Conservation (phyloP, 1,140 invertebrate genomes). For the Hyposmocoma kahamanoa region DNA sequence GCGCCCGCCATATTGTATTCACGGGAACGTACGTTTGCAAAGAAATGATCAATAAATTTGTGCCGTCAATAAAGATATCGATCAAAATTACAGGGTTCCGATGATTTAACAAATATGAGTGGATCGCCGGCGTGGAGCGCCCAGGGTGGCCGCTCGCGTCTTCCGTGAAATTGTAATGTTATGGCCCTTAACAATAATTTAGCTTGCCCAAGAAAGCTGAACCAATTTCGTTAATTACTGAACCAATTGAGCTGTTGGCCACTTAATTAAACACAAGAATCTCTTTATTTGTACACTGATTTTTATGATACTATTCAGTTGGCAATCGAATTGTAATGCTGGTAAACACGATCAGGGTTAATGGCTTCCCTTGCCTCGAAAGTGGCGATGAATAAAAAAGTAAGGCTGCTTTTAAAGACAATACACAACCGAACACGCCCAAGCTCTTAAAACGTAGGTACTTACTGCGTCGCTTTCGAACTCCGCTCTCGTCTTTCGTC, state of each 20-base stretch:
- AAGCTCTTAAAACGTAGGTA: background rate
- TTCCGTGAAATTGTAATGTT: constrained; percentile 62
- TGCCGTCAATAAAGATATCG: constrained; percentile 68
- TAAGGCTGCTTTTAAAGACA: constrained; percentile 25
- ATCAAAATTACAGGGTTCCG: constrained; percentile 72
- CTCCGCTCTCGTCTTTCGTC: too few relatives aligned
- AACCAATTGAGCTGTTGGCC: constrained; percentile 40
- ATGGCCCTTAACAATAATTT: constrained; percentile 56
- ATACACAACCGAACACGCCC: constrained; percentile 11
- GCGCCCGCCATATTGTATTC: constrained; percentile 53
- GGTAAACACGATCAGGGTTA: constrained; percentile 38
- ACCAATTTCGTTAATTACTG: constrained; percentile 53
- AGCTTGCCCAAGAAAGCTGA: constrained; percentile 36
- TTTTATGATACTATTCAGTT: constrained; percentile 35
- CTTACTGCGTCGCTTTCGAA: too few relatives aligned
- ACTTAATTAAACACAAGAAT: constrained; percentile 42
- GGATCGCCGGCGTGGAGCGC: constrained; percentile 39
- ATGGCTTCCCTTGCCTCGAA: constrained; percentile 29
- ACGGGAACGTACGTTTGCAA: constrained; percentile 51
- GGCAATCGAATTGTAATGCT: constrained; percentile 14
- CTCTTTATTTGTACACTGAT: constrained; percentile 38
- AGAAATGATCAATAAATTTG: constrained; percentile 69
- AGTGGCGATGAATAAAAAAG: constrained; percentile 18
- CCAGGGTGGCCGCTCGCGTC: constrained; percentile 54
- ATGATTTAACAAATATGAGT: constrained; percentile 68